Evolutionary conservation across 2,113 vertebrate species (phyloP).

Genomic region (Danio rerio): DNA sequence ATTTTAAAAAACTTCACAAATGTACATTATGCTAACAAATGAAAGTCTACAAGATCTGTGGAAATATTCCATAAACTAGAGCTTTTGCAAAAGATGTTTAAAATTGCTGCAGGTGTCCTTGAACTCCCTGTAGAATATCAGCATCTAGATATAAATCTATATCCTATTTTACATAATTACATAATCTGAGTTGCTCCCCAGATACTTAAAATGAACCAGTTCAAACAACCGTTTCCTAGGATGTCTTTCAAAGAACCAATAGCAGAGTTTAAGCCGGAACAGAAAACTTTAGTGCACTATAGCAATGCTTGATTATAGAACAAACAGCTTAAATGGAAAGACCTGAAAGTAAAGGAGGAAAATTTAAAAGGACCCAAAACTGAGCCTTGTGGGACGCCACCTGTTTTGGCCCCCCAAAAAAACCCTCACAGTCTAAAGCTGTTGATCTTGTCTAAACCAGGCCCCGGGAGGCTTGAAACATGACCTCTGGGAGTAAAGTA

Average conservation of each 20-base stretch:
- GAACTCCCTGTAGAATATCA: neutral
- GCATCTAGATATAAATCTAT: slow-evolving; percentile 1
- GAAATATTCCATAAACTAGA: neutral
- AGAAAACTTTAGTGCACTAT: neutral
- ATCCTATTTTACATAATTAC: slow-evolving; percentile 26
- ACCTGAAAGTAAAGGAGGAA: neutral
- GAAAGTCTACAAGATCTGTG: neutral
- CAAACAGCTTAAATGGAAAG: slow-evolving; percentile 24
- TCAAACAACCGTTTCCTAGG: neutral
- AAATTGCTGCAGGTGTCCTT: neutral
- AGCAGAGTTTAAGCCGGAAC: neutral
- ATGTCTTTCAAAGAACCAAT: slow-evolving; percentile 34
- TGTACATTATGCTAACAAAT: neutral
- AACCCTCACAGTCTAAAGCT: neutral
- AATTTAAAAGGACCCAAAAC: neutral
- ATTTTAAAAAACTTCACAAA: neutral
- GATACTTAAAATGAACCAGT: neutral
- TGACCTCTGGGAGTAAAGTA: neutral
- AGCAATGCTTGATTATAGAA: slow-evolving; percentile 4
- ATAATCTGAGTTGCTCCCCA: slow-evolving; percentile 12
- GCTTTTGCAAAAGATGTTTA: neutral
- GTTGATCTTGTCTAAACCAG: neutral
- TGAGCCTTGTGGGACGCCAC: slow-evolving; percentile 46
- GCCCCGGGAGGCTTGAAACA: slow-evolving; percentile 1
- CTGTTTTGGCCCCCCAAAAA: neutral